A percentile compares a stretch with the other conserved stretches of the same genome.
Conservation (phyloP, 2,888 invertebrate species). For the Gandaritis pyraliata region DNA sequence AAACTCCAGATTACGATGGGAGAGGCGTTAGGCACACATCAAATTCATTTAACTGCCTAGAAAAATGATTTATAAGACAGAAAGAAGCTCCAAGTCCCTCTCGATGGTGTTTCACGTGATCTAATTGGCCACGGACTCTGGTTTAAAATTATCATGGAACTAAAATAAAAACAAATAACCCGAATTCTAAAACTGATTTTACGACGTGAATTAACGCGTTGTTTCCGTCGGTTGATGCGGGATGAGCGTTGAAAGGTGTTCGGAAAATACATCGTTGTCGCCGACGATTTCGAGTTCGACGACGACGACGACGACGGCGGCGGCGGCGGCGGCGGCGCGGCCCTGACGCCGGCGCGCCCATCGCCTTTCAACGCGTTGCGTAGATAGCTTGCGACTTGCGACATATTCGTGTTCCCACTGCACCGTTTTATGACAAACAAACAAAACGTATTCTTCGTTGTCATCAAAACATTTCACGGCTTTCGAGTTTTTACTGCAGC, state of each 20-base stretch:
- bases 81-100: slow-evolving; percentile 33
- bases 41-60: slow-evolving; percentile 14
- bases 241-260: slow-evolving; percentile 83
- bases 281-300: slow-evolving; percentile 37
- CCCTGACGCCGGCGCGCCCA: slow-evolving; percentile 50
- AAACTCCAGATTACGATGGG: background rate
- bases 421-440: slow-evolving; percentile 35
- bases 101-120: slow-evolving; percentile 72
- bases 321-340: slow-evolving; percentile 45
- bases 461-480: background rate
- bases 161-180: slow-evolving; percentile 84
- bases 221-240: slow-evolving; percentile 83
- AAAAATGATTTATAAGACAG: slow-evolving; percentile 22
- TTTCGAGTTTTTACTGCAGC: background rate
- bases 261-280: slow-evolving; percentile 76
- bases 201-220: slow-evolving; percentile 85
- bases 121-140: slow-evolving; percentile 76
- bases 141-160: slow-evolving; percentile 82
- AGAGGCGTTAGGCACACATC: slow-evolving; percentile 6
- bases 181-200: slow-evolving; percentile 84
- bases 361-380: slow-evolving; percentile 54
- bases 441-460: slow-evolving; percentile 26
- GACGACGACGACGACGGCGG: slow-evolving; percentile 48
- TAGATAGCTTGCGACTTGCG: slow-evolving; percentile 48
- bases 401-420: slow-evolving; percentile 58